These are phyloP conservation scores for Himalopsyche anomala DNA, from an alignment of 2,888 invertebrate genomes.

Conservation along the genomic window DNA sequence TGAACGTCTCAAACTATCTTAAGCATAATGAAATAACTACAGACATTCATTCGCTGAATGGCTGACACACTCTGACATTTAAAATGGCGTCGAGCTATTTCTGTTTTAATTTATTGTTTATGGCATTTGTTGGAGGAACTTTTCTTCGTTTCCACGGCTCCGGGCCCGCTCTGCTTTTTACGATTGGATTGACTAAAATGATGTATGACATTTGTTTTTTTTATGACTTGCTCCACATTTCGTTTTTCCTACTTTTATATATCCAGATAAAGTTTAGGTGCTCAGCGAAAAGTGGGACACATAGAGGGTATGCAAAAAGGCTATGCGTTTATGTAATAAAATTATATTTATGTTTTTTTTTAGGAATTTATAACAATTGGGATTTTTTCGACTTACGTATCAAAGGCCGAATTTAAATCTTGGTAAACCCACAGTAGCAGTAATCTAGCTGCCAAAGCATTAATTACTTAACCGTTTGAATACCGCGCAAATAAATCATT, in stretches of 20 bases:
- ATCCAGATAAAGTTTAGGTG: not conserved
- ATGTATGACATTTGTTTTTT: constrained; percentile 32
- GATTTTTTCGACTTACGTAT: no score
- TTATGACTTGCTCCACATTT: constrained; percentile 14
- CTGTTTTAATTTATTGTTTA: constrained; percentile 34
- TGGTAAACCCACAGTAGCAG: no score
- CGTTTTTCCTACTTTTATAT: not conserved
- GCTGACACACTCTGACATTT: not conserved
- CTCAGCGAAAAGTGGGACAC: not conserved
- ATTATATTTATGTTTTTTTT: no score
- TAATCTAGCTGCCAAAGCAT: no score
- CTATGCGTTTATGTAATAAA: no score
- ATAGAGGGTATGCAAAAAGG: no score
- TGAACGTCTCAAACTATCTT: not conserved
- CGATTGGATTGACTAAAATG: constrained; percentile 34
- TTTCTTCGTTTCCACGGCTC: not conserved
- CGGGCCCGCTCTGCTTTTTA: constrained; percentile 7
- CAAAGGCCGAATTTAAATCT: no score
- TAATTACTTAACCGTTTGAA: no score
- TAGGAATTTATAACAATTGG: no score
- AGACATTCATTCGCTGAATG: not conserved
- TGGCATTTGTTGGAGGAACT: constrained; percentile 7
- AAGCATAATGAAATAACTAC: not conserved
- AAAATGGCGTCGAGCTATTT: constrained; percentile 30
- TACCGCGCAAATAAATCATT: no score